phyloP scores from a whole-genome alignment of 2,888 invertebrate species.

The Erynnis tages region DNA sequence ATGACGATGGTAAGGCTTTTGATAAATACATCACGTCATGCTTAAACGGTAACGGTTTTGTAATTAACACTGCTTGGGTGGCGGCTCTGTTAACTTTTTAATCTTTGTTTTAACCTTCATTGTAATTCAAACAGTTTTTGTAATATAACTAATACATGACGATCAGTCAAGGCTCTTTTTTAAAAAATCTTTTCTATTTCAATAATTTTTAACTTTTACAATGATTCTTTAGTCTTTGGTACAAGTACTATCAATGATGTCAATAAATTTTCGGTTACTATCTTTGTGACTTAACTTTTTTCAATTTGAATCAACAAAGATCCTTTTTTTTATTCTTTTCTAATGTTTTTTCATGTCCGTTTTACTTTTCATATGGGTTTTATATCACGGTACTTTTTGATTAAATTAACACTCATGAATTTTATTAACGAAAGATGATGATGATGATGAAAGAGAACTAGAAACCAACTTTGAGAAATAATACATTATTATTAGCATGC shows the following conservation, averaged over 20 bases:
- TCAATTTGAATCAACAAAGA: background rate
- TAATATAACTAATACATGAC: too few species aligned
- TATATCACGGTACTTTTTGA: too few species aligned
- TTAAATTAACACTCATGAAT: too few species aligned
- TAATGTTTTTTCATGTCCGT: too few species aligned
- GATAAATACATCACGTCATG: conserved; percentile 9
- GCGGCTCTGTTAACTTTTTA: background rate
- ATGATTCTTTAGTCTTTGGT: background rate
- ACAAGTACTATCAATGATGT: background rate
- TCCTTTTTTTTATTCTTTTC: too few species aligned
- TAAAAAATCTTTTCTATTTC: too few species aligned
- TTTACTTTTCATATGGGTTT: too few species aligned
- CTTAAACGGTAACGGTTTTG: conserved; percentile 2
- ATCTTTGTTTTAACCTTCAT: background rate
- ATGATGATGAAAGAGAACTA: background rate
- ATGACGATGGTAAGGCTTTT: conserved; percentile 70
- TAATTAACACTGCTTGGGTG: conserved; percentile 15
- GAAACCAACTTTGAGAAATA: conserved; percentile 33
- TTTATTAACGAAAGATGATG: background rate
- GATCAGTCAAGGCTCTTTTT: too few species aligned
- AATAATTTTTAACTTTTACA: background rate
- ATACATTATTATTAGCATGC: conserved; percentile 12
- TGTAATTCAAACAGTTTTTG: too few species aligned
- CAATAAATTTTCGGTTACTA: background rate
- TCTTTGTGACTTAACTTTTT: background rate